These are phyloP conservation scores for Epinephelus moara DNA, from an alignment of 2,113 vertebrate genomes.

Conservation along the genomic window DNA sequence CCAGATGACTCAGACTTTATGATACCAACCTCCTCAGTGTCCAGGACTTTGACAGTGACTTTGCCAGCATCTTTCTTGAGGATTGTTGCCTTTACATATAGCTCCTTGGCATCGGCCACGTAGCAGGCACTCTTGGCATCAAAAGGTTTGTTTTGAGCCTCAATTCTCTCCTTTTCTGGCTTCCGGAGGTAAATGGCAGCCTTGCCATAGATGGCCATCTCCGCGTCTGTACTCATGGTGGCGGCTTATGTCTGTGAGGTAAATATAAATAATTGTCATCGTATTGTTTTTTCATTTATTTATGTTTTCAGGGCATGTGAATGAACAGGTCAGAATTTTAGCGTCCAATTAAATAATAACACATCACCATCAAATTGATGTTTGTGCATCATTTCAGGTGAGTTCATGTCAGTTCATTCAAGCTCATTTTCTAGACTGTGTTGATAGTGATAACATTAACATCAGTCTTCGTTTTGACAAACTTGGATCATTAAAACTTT, in stretches of 20 bases:
- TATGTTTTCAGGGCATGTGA: neutral
- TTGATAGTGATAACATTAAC: neutral
- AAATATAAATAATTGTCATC: neutral
- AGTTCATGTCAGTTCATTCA: neutral
- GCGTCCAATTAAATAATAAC: neutral
- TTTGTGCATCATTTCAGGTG: neutral
- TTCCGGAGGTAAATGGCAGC: constrained; percentile 77
- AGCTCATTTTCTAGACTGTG: neutral
- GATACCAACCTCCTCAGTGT: constrained; percentile 56
- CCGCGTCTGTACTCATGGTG: constrained; percentile 76
- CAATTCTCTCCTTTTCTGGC: constrained; percentile 77
- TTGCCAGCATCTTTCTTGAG: constrained; percentile 67
- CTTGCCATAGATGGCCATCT: constrained; percentile 77
- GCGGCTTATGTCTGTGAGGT: constrained; percentile 19
- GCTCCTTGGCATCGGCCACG: constrained; percentile 58
- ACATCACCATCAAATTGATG: neutral
- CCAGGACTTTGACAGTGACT: constrained; percentile 68
- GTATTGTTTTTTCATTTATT: neutral
- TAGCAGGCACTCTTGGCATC: constrained; percentile 75
- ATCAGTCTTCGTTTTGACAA: neutral
- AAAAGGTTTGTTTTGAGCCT: constrained; percentile 73
- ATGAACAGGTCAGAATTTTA: neutral
- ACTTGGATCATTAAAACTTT: neutral
- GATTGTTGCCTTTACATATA: constrained; percentile 71
- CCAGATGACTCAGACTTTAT: neutral